These are phyloP conservation scores for Pimpla rufipes DNA, from an alignment of 2,888 invertebrate genomes.

Conservation along the genomic window DNA sequence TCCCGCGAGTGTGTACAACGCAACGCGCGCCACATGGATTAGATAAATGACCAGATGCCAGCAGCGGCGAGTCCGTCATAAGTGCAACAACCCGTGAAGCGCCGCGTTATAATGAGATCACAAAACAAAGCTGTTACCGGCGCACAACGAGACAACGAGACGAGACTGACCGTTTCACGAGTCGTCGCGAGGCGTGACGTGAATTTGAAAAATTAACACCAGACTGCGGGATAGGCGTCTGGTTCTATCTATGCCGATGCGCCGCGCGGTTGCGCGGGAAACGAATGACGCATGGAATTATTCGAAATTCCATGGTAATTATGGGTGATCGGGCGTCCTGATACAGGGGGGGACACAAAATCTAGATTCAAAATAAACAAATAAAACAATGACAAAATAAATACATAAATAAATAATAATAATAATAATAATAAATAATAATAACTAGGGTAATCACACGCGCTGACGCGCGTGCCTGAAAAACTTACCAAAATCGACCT, in stretches of 20 bases:
- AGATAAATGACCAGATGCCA: constrained; percentile 76
- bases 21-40: constrained; percentile 74
- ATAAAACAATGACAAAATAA: too few species aligned
- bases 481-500: too few species aligned
- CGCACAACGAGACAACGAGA: constrained; percentile 56
- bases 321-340: too few species aligned
- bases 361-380: neutral
- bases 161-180: constrained; percentile 55
- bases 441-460: too few species aligned
- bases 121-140: constrained; percentile 73
- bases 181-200: constrained; percentile 50
- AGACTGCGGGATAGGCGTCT: constrained; percentile 5
- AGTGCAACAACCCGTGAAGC: constrained; percentile 79
- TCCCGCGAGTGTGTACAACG: constrained; percentile 67
- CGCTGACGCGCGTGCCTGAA: too few species aligned
- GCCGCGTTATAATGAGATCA: constrained; percentile 78
- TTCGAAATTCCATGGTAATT: neutral
- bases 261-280: neutral
- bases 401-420: too few species aligned
- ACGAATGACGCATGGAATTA: neutral
- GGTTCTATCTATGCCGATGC: neutral
- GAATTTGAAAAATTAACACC: constrained; percentile 66
- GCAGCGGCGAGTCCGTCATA: constrained; percentile 75
- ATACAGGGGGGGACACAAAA: neutral
- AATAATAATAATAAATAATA: too few species aligned